phyloP scores from a whole-genome alignment of 2,113 vertebrate genomes.

The Syrrhaptes paradoxus region DNA sequence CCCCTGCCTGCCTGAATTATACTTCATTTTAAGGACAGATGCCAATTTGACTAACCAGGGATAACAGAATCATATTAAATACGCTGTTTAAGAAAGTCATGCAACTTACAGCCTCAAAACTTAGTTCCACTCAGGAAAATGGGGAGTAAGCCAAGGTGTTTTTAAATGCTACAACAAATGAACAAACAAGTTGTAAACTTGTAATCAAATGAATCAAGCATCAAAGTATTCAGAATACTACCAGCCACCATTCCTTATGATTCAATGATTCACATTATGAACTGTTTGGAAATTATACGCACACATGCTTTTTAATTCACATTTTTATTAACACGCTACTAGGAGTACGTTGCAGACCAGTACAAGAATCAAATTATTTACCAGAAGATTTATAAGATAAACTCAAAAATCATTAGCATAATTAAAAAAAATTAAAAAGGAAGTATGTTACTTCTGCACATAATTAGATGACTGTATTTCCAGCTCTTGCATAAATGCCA shows the following conservation, averaged over 20 bases:
- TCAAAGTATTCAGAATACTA: background rate
- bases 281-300: background rate
- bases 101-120: background rate
- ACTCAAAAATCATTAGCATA: background rate
- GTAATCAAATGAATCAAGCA: background rate
- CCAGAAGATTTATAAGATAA: background rate
- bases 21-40: background rate
- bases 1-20: background rate
- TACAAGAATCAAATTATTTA: background rate
- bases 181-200: slow-evolving; percentile 7
- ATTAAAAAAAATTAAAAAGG: background rate
- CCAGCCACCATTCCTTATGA: background rate
- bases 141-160: background rate
- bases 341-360: background rate
- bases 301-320: background rate
- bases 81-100: background rate
- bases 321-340: background rate
- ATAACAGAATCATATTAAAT: background rate
- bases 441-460: background rate
- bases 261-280: background rate
- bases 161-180: background rate
- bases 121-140: background rate
- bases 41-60: background rate
- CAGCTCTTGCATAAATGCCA: background rate
- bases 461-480: background rate